Base-by-base conservation (phyloP, 2,113 vertebrate species). In the Forbesichthys agassizii region DNA sequence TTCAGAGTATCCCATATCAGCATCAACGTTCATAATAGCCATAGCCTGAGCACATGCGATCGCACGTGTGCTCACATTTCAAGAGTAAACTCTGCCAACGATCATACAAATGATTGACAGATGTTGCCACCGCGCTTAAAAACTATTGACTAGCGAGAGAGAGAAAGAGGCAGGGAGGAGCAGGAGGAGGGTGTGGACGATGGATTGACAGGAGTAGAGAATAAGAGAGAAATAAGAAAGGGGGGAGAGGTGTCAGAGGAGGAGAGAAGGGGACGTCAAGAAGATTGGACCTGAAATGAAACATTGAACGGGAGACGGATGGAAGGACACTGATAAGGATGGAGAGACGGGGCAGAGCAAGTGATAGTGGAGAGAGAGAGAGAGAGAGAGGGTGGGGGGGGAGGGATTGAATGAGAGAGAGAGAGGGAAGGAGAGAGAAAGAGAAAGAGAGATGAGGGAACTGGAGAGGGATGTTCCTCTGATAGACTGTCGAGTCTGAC, bases 261-360 rank as follows among this genome's bases (percentile, higher is more conserved):
- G 79, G 77, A 65, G 74, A 16, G 78, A 69, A 75, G 83, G 66
- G 65, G 73, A 80, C 69, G 61, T 87, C 82, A 86, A 61, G 72
- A 76, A 88, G 85, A 91, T 88, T 86, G 82, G 77, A 84, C 82
- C 79, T 90, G 87, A 88, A 91, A 90, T 89, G 81, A 88, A 84
- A 90, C 88, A 88, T 89, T 86, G 85, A 88, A 83, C 75, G 47
- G 13, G 84, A 83, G 85, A 84, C 82, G 71, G 87, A 84, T 90
- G 80, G 88, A 81, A 74, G 76, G 85, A 85, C 64, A n/a, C 56
- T 79, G 88, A 88, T 89, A 88, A 88, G 84, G 65, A 70, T 68
- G 75, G 83, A 79, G 76, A 82, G 88, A 82, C 77, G 77, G 73
- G 77, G 58, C 71, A 77, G 80, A 55, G 56, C 9, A 73, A 71